These are phyloP conservation scores for Drosophila meridionalis DNA, from an alignment of 2,888 invertebrate species.

Conservation along the genomic window DNA sequence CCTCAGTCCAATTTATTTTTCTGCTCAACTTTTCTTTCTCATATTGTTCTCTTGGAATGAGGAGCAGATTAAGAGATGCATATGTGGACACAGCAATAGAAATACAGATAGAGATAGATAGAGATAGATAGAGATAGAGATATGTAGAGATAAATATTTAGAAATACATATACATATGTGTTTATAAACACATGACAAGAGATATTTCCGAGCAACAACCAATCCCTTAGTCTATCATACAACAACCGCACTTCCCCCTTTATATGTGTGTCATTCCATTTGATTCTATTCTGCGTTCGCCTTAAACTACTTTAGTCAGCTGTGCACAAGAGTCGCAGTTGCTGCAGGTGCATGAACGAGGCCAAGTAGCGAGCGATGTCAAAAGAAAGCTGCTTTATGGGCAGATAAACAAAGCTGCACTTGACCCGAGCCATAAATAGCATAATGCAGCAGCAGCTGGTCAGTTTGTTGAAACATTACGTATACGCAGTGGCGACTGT, in stretches of 20 bases:
- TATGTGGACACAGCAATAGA: neutral
- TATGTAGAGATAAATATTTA: too few relatives aligned
- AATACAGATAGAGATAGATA: neutral
- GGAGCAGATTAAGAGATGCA: neutral
- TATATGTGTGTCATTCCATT: constrained; percentile 6
- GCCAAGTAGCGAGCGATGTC: constrained; percentile 36
- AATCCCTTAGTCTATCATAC: neutral
- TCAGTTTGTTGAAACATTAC: constrained; percentile 10
- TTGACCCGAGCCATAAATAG: constrained; percentile 62
- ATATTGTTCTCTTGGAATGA: too few relatives aligned
- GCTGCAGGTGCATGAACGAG: constrained; percentile 31
- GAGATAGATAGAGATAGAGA: too few relatives aligned
- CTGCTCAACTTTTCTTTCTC: neutral
- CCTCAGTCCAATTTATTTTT: neutral
- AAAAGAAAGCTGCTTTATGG: neutral
- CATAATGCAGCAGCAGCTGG: constrained; percentile 5
- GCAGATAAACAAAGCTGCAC: constrained; percentile 39
- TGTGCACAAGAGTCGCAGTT: constrained; percentile 18
- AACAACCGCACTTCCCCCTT: neutral
- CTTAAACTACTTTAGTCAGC: constrained; percentile 39
- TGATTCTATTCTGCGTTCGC: constrained; percentile 17
- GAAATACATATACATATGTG: neutral
- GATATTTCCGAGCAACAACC: neutral
- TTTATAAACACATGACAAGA: neutral
- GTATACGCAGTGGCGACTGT: constrained; percentile 32